Evolutionary conservation across 2,888 invertebrate species (phyloP).

Genomic region (Zootermopsis nevadensis): DNA sequence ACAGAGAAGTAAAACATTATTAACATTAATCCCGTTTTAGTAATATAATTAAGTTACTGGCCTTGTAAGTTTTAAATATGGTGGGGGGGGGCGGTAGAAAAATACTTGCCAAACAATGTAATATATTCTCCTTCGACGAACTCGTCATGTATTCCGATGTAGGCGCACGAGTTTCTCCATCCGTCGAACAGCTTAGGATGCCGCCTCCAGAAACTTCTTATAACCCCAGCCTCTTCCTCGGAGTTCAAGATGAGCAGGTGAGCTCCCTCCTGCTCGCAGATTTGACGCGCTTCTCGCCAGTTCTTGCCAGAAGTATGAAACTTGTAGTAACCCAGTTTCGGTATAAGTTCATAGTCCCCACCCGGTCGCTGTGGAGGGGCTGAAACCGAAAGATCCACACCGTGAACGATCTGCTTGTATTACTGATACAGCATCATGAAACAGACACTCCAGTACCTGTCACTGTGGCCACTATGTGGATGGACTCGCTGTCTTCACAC

Average conservation of each 20-base stretch:
- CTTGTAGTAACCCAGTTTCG: neutral
- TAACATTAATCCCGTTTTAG: too few species aligned
- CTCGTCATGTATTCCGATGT: neutral
- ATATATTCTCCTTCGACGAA: neutral
- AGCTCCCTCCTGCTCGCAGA: neutral
- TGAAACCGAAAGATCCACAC: neutral
- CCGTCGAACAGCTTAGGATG: conserved; percentile 1
- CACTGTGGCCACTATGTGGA: neutral
- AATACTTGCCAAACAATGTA: neutral
- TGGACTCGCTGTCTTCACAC: neutral
- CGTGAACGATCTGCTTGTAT: too few species aligned
- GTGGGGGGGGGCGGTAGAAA: too few species aligned
- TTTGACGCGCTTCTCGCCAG: neutral
- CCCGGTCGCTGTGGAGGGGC: conserved; percentile 1
- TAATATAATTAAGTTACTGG: too few species aligned
- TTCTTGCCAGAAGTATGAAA: neutral
- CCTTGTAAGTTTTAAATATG: too few species aligned
- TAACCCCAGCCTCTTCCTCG: neutral
- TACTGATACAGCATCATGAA: too few species aligned
- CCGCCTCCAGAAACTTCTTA: neutral
- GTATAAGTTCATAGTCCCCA: neutral
- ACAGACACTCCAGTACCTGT: neutral
- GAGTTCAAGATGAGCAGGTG: conserved; percentile 6
- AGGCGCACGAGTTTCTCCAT: neutral
- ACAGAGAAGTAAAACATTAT: too few species aligned